A percentile compares a stretch with the other conserved stretches of the same genome.
These are phyloP conservation scores for Tenthredo livida DNA, from an alignment of 2,888 invertebrate species.

Conservation along the genomic window DNA sequence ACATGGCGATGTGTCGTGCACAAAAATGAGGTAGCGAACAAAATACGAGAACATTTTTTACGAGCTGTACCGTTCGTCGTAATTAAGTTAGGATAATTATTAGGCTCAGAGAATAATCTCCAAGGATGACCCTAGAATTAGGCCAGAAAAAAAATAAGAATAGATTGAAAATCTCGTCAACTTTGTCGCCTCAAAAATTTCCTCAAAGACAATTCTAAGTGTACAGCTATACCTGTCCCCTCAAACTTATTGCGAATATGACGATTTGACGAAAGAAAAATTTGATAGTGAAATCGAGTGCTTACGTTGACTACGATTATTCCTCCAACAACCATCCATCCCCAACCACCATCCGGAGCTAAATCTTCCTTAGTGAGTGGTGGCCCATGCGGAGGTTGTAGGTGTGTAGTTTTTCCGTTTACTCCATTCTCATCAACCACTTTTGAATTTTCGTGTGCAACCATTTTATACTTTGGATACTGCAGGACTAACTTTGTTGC, in stretches of 20 bases:
- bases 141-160: no score
- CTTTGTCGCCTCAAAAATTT: no score
- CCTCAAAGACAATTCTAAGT: no score
- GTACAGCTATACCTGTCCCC: no score
- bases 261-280: conserved; percentile 18
- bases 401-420: conserved; percentile 38
- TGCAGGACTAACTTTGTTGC: neutral
- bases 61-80: no score
- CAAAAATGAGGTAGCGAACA: no score
- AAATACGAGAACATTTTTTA: no score
- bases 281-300: neutral
- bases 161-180: no score
- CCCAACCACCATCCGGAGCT: conserved; percentile 94
- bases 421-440: conserved; percentile 55
- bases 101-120: no score
- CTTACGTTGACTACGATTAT: conserved; percentile 92
- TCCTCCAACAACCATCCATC: conserved; percentile 92
- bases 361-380: conserved; percentile 74
- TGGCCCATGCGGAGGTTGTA: neutral
- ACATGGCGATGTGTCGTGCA: no score
- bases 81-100: no score
- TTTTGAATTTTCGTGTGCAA: neutral
- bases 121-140: no score
- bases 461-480: conserved; percentile 31
- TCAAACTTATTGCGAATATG: neutral